These are phyloP conservation scores for Dolichotis patagonum DNA, from an alignment of 2,113 vertebrate species.

Conservation along the genomic window DNA sequence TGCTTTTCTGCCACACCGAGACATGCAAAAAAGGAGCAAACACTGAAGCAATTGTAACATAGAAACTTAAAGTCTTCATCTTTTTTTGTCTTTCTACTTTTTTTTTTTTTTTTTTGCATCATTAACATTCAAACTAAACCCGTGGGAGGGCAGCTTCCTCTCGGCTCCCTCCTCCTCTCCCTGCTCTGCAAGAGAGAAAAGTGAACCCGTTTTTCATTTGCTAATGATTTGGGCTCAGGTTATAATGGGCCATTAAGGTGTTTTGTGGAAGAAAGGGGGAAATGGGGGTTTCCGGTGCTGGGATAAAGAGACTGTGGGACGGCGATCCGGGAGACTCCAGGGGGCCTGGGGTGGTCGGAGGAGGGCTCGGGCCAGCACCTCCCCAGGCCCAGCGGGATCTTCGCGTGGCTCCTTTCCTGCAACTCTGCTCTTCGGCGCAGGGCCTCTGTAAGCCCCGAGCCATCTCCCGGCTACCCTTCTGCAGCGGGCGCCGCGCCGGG, in stretches of 20 bases:
- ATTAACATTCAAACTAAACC: conserved; percentile 26
- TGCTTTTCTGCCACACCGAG: neutral
- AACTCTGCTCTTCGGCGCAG: neutral
- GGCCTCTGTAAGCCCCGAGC: neutral
- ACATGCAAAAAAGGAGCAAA: neutral
- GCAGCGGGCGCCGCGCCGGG: neutral
- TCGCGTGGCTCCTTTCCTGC: neutral
- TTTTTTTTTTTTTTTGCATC: neutral
- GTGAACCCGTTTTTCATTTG: conserved; percentile 62
- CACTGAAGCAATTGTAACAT: neutral
- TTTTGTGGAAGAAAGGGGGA: conserved; percentile 37
- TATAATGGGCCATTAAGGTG: conserved; percentile 65
- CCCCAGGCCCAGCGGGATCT: neutral
- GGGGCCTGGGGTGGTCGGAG: neutral
- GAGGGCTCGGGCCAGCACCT: neutral
- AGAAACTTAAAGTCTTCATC: neutral
- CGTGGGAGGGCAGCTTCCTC: neutral
- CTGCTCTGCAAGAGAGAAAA: neutral
- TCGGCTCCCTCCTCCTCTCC: neutral
- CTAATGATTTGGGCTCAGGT: conserved; percentile 61
- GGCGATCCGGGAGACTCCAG: neutral
- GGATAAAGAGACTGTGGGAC: neutral
- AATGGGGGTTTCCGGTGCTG: conserved; percentile 17
- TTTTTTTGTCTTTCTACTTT: too few species aligned
- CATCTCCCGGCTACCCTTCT: too few species aligned